A percentile compares a stretch with the other conserved stretches of the same genome.
phyloP scores from a whole-genome alignment of 2,797 vertebrate genomes.

The Bucorvus abyssinicus region DNA sequence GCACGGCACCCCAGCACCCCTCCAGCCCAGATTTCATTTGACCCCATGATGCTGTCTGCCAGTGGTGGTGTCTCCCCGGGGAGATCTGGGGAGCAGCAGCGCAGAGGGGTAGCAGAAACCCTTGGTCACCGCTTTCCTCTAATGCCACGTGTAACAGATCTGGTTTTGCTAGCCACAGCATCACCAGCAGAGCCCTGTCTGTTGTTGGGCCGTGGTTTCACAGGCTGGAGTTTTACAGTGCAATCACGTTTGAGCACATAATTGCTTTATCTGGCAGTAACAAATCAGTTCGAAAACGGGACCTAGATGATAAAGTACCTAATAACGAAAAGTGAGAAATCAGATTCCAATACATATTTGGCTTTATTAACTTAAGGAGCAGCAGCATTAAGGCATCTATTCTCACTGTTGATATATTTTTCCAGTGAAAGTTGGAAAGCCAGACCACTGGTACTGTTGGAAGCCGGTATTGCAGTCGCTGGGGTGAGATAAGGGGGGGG shows the following conservation, averaged over 20 bases:
- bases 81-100: background rate
- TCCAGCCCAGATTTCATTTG: background rate
- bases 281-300: background rate
- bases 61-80: fast-evolving
- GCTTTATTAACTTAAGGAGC: background rate
- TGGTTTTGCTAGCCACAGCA: background rate
- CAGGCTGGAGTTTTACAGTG: background rate
- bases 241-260: background rate
- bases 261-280: constrained; percentile 10
- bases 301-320: background rate
- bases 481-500: background rate
- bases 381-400: background rate
- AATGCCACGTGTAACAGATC: too few relatives aligned
- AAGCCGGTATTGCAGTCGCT: background rate
- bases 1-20: background rate
- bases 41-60: fast-evolving
- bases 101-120: background rate
- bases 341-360: constrained; percentile 6
- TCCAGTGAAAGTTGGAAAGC: background rate
- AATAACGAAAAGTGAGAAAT: constrained; percentile 10
- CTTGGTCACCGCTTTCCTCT: background rate
- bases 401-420: background rate
- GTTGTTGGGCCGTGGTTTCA: background rate
- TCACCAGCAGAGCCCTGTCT: background rate
- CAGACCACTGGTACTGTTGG: background rate